Evolutionary conservation across 2,888 invertebrate species (phyloP).

Genomic region (Mactromeris polynyma): DNA sequence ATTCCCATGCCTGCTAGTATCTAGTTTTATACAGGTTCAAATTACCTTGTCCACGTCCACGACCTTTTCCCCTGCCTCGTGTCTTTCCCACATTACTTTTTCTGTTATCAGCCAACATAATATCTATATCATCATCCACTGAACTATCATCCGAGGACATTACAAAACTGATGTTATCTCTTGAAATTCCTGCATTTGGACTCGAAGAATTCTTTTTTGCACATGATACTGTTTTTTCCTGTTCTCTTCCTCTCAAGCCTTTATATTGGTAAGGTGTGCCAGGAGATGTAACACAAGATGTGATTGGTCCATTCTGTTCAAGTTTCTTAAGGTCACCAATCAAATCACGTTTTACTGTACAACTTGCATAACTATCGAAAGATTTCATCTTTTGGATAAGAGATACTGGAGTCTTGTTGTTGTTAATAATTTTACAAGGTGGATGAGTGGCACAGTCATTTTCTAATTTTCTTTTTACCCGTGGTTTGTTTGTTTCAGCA

Average conservation of each 20-base stretch:
- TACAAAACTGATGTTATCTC: background rate
- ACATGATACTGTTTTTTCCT: background rate
- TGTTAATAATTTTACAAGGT: conserved; percentile 29
- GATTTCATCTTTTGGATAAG: conserved; percentile 48
- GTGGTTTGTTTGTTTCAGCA: conserved; percentile 22
- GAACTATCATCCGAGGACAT: background rate
- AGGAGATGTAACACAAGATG: conserved; percentile 17
- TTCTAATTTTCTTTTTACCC: conserved; percentile 58
- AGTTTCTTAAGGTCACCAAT: conserved; percentile 36
- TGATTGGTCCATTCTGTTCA: conserved; percentile 19
- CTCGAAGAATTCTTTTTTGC: background rate
- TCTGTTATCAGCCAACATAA: background rate
- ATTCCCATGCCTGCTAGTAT: no score
- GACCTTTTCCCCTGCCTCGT: conserved; percentile 5
- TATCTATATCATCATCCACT: background rate
- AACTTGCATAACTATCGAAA: conserved; percentile 15
- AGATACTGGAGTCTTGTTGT: conserved; percentile 12
- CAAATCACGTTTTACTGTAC: conserved; percentile 30
- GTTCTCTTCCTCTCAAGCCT: conserved; percentile 48
- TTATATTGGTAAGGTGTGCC: conserved; percentile 52
- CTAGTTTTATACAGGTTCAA: no score
- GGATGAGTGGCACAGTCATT: conserved; percentile 51
- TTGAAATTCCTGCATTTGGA: background rate
- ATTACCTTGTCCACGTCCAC: conserved; percentile 34
- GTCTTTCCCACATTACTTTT: background rate